Evolutionary conservation across 2,113 vertebrate genomes (phyloP).

Genomic region (Nansenia antarctica): DNA sequence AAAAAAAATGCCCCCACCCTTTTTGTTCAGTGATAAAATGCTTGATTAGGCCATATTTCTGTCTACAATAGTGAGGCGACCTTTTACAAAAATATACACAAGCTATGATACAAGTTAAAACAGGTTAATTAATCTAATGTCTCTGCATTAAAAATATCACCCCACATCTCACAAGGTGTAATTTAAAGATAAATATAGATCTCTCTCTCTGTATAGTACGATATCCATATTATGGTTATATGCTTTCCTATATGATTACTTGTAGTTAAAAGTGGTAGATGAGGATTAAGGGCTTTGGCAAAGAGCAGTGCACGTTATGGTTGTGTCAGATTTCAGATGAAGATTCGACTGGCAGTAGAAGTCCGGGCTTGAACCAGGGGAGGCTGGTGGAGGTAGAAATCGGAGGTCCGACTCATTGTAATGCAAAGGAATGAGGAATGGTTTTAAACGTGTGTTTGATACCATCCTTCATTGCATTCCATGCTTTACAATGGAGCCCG

Average conservation of each 20-base stretch:
- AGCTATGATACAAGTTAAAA: conserved; percentile 54
- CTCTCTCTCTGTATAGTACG: too few relatives aligned
- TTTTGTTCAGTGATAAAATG: conserved; percentile 50
- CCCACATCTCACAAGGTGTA: conserved; percentile 30
- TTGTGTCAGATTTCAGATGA: conserved; percentile 17
- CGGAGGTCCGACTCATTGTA: too few relatives aligned
- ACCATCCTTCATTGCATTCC: too few relatives aligned
- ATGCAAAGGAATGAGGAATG: too few relatives aligned
- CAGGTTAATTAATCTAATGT: conserved; percentile 31
- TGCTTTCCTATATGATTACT: conserved; percentile 40
- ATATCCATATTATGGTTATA: too few relatives aligned
- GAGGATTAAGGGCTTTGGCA: conserved; percentile 66
- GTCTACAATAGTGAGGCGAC: conserved; percentile 16
- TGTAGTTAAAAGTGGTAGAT: conserved; percentile 54
- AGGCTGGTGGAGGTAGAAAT: too few relatives aligned
- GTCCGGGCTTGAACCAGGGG: too few relatives aligned
- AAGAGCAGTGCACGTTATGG: conserved; percentile 38
- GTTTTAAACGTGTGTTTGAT: too few relatives aligned
- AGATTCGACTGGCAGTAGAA: conserved; percentile 13
- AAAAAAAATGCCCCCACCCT: conserved; percentile 29
- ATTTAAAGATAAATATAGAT: conserved; percentile 67
- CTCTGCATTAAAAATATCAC: conserved; percentile 58
- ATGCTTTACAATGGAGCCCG: too few relatives aligned
- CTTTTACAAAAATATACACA: conserved; percentile 65
- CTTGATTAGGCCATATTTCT: conserved; percentile 22